Conservation (phyloP, 2,797 vertebrate genomes). For the Sebastes oblongus region DNA sequence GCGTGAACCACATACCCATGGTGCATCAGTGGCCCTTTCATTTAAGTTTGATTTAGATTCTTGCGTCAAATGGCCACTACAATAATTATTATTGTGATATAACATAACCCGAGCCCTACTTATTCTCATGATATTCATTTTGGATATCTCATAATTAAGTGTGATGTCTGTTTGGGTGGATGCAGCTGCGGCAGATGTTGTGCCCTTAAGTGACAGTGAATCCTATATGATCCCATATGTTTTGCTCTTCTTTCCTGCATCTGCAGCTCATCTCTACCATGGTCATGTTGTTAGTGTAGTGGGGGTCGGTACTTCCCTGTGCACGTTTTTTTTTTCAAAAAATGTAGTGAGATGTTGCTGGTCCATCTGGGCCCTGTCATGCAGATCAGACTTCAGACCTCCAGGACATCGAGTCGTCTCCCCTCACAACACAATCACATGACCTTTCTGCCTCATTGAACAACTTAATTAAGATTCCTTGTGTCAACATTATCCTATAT, state of each 20-base stretch:
- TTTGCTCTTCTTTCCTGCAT: background rate
- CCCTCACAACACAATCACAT: constrained; percentile 38
- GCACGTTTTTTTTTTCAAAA: constrained; percentile 10
- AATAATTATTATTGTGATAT: too few relatives aligned
- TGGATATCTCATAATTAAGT: background rate
- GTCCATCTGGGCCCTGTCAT: constrained; percentile 73
- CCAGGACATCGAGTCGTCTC: constrained; percentile 48
- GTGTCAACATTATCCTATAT: constrained; percentile 39
- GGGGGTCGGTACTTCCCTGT: background rate
- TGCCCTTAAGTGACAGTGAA: background rate
- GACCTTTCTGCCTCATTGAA: constrained; percentile 64
- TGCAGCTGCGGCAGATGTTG: constrained; percentile 29
- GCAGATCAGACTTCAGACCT: constrained; percentile 58
- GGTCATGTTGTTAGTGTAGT: background rate
- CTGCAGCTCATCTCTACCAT: constrained; percentile 4
- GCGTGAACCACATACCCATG: too few relatives aligned
- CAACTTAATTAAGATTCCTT: constrained; percentile 66
- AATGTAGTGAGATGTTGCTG: constrained; percentile 17
- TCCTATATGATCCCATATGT: constrained; percentile 26
- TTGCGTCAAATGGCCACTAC: too few relatives aligned
- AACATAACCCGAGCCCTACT: background rate
- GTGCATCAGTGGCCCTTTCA: too few relatives aligned
- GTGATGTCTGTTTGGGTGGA: constrained; percentile 13
- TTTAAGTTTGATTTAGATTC: too few relatives aligned
- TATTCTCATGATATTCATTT: background rate